A percentile compares a stretch with the other conserved stretches of the same genome.
phyloP scores from a whole-genome alignment of 1,140 invertebrate species.

The Drosophila trapezifrons region DNA sequence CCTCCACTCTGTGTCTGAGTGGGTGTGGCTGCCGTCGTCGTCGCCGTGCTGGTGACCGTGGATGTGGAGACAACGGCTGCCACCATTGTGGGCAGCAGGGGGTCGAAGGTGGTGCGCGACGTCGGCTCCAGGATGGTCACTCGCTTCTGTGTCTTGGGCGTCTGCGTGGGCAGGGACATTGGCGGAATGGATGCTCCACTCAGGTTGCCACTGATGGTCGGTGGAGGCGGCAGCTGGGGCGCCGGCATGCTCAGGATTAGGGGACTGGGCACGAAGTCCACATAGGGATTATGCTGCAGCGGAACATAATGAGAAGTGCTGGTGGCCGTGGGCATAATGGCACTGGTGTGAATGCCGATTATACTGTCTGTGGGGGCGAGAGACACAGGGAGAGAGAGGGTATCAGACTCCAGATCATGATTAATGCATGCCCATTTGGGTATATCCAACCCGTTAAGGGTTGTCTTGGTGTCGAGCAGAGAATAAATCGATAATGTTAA shows the following conservation, averaged over 20 bases:
- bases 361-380: constrained; percentile 72
- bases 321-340: constrained; percentile 36
- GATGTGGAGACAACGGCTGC: constrained; percentile 66
- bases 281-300: constrained; percentile 73
- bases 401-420: constrained; percentile 6
- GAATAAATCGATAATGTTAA: neutral
- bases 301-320: constrained; percentile 55
- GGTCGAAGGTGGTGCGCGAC: constrained; percentile 75
- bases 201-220: constrained; percentile 70
- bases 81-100: constrained; percentile 77
- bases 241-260: constrained; percentile 59
- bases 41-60: constrained; percentile 52
- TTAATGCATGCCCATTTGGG: constrained; percentile 25
- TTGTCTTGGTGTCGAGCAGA: neutral
- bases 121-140: constrained; percentile 82
- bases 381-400: neutral
- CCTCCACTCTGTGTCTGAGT: constrained; percentile 48
- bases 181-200: constrained; percentile 43
- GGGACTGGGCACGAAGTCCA: constrained; percentile 66
- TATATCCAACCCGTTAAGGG: neutral
- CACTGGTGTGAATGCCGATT: constrained; percentile 76
- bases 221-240: constrained; percentile 52
- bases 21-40: constrained; percentile 50
- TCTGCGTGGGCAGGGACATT: constrained; percentile 65
- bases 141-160: constrained; percentile 78